These are phyloP conservation scores for Fragum whitleyi DNA, from an alignment of 2,888 invertebrate species.

Conservation along the genomic window DNA sequence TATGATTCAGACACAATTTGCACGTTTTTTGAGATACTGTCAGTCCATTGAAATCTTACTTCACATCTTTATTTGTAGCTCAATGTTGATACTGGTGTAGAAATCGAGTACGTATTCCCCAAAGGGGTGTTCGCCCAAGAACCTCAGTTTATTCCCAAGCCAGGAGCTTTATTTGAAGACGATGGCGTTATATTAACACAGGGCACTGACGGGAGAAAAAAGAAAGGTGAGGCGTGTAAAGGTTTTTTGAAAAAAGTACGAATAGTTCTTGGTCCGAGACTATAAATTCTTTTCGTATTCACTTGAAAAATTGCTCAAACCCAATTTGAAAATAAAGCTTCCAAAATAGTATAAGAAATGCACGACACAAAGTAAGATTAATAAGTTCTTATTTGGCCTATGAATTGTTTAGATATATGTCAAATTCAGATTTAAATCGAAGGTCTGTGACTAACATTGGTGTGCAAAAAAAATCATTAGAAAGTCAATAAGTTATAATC, in stretches of 20 bases:
- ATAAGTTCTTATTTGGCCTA: no score
- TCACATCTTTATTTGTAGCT: conserved; percentile 39
- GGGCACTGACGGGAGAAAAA: conserved; percentile 48
- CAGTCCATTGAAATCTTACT: no score
- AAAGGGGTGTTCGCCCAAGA: conserved; percentile 57
- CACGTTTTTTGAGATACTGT: no score
- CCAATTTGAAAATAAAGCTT: not conserved
- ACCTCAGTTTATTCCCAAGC: conserved; percentile 52
- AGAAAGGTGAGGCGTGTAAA: conserved; percentile 48
- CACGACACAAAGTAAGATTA: no score
- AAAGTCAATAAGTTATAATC: no score
- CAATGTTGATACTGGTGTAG: conserved; percentile 54
- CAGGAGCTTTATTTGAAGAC: conserved; percentile 43
- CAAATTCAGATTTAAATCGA: no score
- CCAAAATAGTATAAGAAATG: not conserved
- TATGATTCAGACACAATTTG: no score
- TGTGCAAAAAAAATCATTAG: no score
- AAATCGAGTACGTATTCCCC: conserved; percentile 49
- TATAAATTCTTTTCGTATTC: not conserved
- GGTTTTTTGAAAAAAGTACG: no score
- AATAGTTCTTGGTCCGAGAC: not conserved
- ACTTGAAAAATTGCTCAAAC: not conserved
- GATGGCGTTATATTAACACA: conserved; percentile 57
- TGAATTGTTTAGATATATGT: no score
- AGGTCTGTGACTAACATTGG: no score